A percentile compares a stretch with the other conserved stretches of the same genome.
These are phyloP conservation scores for Melinaea marsaeus DNA, from an alignment of 2,888 invertebrate genomes.

Conservation along the genomic window DNA sequence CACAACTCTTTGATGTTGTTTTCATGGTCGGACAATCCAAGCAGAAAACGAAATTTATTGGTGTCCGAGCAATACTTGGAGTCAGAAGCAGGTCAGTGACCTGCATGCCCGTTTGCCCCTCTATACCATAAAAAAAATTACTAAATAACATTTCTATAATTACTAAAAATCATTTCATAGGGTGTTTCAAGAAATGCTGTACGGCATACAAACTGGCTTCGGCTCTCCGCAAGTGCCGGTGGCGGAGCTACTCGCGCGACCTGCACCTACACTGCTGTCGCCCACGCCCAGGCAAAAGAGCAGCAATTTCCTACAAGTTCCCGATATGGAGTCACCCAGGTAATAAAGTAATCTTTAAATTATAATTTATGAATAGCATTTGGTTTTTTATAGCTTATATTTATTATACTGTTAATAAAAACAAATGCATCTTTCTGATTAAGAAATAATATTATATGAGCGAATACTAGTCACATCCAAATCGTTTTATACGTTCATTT, in stretches of 20 bases:
- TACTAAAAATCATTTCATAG: conserved; percentile 54
- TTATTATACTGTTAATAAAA: too few species aligned
- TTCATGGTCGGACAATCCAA: conserved; percentile 95
- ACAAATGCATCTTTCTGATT: too few species aligned
- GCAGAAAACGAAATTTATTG: conserved; percentile 93
- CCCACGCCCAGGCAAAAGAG: conserved; percentile 93
- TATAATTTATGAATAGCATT: not conserved
- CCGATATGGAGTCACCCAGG: conserved; percentile 90
- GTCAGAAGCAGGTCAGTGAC: conserved; percentile 87
- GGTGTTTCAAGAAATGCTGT: conserved; percentile 96
- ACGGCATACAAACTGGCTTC: conserved; percentile 95
- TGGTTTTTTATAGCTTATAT: not conserved
- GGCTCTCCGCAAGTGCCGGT: conserved; percentile 96
- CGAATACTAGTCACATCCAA: too few species aligned
- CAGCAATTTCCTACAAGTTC: conserved; percentile 94
- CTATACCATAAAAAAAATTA: too few species aligned
- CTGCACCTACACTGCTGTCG: conserved; percentile 90
- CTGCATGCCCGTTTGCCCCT: not conserved
- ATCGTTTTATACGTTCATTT: conserved; percentile 32
- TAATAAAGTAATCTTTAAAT: conserved; percentile 28
- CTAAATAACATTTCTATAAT: too few species aligned
- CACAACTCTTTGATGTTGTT: conserved; percentile 92
- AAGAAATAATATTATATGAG: too few species aligned
- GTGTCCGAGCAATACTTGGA: conserved; percentile 93
- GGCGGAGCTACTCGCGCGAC: conserved; percentile 90